Base-by-base conservation (phyloP, 2,888 invertebrate genomes). In the Sminthurinus aureus region DNA sequence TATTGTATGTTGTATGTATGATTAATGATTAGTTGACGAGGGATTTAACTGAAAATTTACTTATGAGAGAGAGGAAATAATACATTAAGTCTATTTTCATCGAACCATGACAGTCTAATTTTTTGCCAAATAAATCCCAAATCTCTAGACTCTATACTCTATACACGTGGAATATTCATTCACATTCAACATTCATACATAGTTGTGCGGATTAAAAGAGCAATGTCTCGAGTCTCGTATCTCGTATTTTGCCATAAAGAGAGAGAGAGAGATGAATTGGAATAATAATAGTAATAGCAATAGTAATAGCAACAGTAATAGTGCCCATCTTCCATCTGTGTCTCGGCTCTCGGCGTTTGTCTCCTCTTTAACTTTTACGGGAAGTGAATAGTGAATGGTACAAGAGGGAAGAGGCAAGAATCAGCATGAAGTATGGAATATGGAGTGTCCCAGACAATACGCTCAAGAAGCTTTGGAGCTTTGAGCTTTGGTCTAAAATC, bases 111-210 rank as follows among this genome's bases (percentile, higher is more conserved):
- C 77, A 77, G 24, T 22, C 58, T 77, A 64, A 77, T 77, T 38
- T 38, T 38, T 64, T 51, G 52, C 52, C 51, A 13, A 58, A 51
- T 52, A 76, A 76, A 52, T n/a, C n/a, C n/a, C n/a, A n/a, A n/a
- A n/a, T n/a, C 1, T 38, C 3, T 38, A 38, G 3, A 38, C 38
- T 38, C 38, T 38, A 38, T 38, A 38, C 6, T 38, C 6, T 38
- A 76, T 76, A 64, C 77, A 77, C 77, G 77, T 77, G 77, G 58
- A 64, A 38, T 58, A 77, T 20, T 77, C 18, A n/a, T n/a, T n/a
- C n/a, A n/a, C n/a, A n/a, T n/a, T n/a, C n/a, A n/a, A n/a, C n/a
- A n/a, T n/a, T n/a, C n/a, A n/a, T n/a, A 20, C 77, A 77, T 77
- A 64, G 58, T 64, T 77, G 77, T 26, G 24, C 11, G 77, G 77